Conservation (phyloP, 2,797 vertebrate species). For the Argya squamiceps region DNA sequence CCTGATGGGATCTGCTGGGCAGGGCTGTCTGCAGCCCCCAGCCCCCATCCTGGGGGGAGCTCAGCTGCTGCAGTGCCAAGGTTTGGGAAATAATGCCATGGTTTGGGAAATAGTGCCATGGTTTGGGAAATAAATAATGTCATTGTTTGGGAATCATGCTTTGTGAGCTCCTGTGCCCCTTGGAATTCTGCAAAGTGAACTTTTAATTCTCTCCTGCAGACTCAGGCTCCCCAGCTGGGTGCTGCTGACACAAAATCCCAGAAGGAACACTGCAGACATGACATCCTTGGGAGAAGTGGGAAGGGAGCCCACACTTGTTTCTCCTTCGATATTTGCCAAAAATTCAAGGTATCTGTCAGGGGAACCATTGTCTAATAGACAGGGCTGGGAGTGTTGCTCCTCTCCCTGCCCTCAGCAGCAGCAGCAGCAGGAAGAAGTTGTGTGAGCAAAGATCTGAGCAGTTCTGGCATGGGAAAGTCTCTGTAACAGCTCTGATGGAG, state of each 20-base stretch:
- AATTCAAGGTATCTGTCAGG: background rate
- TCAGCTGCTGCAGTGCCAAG: background rate
- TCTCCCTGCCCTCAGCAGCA: background rate
- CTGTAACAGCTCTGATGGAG: accelerated
- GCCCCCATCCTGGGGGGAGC: accelerated
- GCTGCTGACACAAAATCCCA: background rate
- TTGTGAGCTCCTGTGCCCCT: background rate
- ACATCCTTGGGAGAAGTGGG: background rate
- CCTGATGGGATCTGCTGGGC: background rate
- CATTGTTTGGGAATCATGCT: background rate
- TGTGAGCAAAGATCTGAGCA: background rate
- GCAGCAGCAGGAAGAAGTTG: background rate
- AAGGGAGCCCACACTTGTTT: background rate
- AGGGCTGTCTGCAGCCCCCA: background rate
- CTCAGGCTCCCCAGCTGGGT: no score
- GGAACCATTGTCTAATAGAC: background rate
- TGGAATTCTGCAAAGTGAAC: background rate
- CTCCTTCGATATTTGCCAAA: background rate
- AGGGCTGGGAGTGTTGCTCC: background rate
- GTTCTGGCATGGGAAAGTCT: background rate
- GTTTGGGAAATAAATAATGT: background rate
- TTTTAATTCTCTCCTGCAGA: background rate
- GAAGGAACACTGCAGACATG: accelerated
- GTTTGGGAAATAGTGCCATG: background rate
- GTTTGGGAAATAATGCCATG: background rate